These are phyloP conservation scores for Eilema sororculum DNA, from an alignment of 2,888 invertebrate genomes.

Conservation along the genomic window DNA sequence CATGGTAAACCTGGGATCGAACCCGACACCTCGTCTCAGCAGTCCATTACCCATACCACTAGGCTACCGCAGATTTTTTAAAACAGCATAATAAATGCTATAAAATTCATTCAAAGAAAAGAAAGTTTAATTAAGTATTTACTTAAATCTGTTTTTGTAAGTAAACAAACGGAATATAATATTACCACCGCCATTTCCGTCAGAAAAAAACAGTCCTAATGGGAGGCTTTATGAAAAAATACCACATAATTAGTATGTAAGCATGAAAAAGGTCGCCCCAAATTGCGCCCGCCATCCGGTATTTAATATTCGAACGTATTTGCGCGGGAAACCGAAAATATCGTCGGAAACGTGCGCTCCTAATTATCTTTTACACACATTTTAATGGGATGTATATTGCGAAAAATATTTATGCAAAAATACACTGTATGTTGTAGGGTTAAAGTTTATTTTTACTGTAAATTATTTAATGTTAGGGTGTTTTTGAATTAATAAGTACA, in stretches of 20 bases:
- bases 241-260: constrained; percentile 38
- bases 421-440: rapidly evolving
- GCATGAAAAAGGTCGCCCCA: constrained; percentile 48
- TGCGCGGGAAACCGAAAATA: constrained; percentile 80
- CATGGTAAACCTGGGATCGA: no score
- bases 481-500: constrained; percentile 49
- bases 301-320: constrained; percentile 62
- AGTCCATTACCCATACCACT: no score
- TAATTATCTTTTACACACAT: constrained; percentile 65
- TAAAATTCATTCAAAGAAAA: no score
- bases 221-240: constrained; percentile 29
- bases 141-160: background rate
- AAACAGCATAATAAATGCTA: no score
- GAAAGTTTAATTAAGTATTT: background rate
- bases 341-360: constrained; percentile 75
- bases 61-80: no score
- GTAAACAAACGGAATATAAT: background rate
- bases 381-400: constrained; percentile 36
- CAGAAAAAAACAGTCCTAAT: constrained; percentile 21
- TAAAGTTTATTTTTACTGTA: constrained; percentile 41
- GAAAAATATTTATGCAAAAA: constrained; percentile 29
- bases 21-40: no score
- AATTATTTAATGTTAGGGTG: constrained; percentile 38
- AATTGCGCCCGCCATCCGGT: constrained; percentile 61
- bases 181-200: constrained; percentile 7